These are phyloP conservation scores for Thinocorus orbignyianus DNA, from an alignment of 2,113 vertebrate species.

Conservation along the genomic window DNA sequence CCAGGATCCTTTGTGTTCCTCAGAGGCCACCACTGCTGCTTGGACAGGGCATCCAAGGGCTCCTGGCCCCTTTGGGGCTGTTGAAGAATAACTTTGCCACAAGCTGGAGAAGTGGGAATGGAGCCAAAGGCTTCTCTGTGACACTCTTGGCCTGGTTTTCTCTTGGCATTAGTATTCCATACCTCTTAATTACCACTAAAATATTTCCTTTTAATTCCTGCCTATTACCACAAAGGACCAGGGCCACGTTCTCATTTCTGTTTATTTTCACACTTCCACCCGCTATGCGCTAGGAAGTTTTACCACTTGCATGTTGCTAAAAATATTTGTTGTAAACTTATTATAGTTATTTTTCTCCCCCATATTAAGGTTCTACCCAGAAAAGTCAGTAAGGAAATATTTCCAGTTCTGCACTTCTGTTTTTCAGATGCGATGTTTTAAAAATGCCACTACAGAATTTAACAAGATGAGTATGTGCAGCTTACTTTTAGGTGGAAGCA, in stretches of 20 bases:
- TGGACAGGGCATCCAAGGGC: background rate
- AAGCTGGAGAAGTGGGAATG: background rate
- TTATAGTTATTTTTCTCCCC: background rate
- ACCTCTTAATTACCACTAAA: background rate
- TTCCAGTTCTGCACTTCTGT: background rate
- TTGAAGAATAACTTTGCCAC: background rate
- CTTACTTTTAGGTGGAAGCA: background rate
- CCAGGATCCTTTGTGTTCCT: background rate
- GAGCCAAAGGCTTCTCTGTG: background rate
- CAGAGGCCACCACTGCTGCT: background rate
- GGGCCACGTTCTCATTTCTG: background rate
- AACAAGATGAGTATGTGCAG: background rate
- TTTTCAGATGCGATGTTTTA: background rate
- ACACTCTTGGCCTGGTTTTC: background rate
- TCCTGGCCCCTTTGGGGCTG: background rate
- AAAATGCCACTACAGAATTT: background rate
- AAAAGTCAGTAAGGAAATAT: background rate
- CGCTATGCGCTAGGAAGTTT: background rate
- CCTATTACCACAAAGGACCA: background rate
- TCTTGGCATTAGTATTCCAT: background rate
- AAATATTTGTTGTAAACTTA: background rate
- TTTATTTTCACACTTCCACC: background rate
- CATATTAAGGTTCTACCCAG: background rate
- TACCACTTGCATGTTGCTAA: background rate
- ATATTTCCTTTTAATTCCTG: background rate